Conservation (phyloP, 2,113 vertebrate species). For the Istiophorus platypterus region DNA sequence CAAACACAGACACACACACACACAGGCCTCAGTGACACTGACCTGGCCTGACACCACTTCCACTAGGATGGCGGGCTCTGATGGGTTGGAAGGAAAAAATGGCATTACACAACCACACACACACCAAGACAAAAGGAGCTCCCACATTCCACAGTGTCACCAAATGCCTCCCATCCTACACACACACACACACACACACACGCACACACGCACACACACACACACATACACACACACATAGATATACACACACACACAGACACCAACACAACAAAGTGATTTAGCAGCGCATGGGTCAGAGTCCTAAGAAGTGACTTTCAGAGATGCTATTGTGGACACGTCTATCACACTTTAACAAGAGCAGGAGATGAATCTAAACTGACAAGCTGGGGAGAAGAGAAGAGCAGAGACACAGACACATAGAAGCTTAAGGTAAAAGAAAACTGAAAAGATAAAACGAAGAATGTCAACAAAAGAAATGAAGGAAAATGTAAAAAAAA, state of each 20-base stretch:
- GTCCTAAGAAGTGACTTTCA: slow-evolving; percentile 21
- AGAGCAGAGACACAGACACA: neutral
- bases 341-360: slow-evolving; percentile 32
- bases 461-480: neutral
- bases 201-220: neutral
- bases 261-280: slow-evolving; percentile 32
- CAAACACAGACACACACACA: slow-evolving; percentile 27
- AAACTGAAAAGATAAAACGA: neutral
- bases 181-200: slow-evolving; percentile 7
- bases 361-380: neutral
- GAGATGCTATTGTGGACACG: slow-evolving; percentile 14
- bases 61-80: slow-evolving; percentile 31
- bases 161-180: slow-evolving; percentile 1
- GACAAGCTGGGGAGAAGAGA: neutral
- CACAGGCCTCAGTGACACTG: slow-evolving; percentile 52
- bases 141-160: slow-evolving; percentile 48
- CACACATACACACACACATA: neutral
- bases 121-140: slow-evolving; percentile 55
- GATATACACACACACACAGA: neutral
- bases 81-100: slow-evolving; percentile 15
- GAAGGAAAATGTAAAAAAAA: too few species aligned
- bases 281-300: slow-evolving; percentile 30
- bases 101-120: slow-evolving; percentile 9
- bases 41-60: slow-evolving; percentile 50
- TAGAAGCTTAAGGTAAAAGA: too few species aligned